Evolutionary conservation across 1,140 invertebrate species (phyloP).

Genomic region (Arctopsyche grandis): DNA sequence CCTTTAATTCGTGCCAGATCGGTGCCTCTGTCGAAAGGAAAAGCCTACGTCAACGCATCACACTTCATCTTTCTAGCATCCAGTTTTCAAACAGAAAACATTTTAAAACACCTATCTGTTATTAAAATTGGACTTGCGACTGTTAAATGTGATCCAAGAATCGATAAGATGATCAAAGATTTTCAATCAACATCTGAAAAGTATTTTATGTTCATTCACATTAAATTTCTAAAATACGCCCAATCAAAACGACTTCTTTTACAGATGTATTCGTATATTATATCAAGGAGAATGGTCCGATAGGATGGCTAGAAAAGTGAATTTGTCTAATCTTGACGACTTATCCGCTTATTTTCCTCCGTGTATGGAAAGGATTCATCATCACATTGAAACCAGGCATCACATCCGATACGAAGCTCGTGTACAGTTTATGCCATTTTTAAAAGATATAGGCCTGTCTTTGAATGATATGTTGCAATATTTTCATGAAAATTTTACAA

Average conservation of each 20-base stretch:
- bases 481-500: conserved; percentile 42
- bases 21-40: conserved; percentile 21
- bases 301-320: not conserved
- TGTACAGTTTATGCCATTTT: conserved; percentile 41
- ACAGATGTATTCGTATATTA: conserved; percentile 11
- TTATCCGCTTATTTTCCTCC: conserved; percentile 42
- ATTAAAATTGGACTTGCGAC: not conserved
- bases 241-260: not conserved
- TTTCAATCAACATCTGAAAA: conserved; percentile 7
- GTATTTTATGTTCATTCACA: not conserved
- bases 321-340: conserved; percentile 23
- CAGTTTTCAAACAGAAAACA: not conserved
- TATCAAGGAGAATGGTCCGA: not conserved
- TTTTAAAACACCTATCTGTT: not conserved
- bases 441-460: conserved; percentile 46
- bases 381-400: conserved; percentile 33
- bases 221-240: not conserved
- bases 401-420: conserved; percentile 40
- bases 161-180: conserved; percentile 27
- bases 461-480: conserved; percentile 31
- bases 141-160: conserved; percentile 32
- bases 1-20: conserved; percentile 5
- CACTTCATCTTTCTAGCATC: conserved; percentile 1
- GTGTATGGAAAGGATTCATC: conserved; percentile 41
- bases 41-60: not conserved